Percentiles rank a stretch among this genome's conserved stretches.
Evolutionary conservation across 2,113 vertebrate species (phyloP).

Genomic region (Spilogale gracilis): DNA sequence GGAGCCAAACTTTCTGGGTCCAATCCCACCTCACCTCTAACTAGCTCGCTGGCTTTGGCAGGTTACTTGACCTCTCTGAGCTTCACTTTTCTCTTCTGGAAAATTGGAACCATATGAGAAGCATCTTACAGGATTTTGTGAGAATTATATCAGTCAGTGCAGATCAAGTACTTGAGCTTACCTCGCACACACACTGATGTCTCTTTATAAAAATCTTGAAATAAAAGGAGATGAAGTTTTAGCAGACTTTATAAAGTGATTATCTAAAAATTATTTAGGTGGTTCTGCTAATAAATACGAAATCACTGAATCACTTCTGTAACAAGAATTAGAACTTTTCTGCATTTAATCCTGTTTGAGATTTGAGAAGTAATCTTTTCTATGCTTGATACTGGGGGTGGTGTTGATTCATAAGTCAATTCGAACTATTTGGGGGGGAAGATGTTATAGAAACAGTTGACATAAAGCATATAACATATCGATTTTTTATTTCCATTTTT

Average conservation of each 20-base stretch:
- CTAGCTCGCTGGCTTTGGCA: background rate
- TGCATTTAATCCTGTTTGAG: conserved; percentile 38
- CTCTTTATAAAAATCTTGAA: conserved; percentile 42
- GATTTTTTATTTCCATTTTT: conserved; percentile 21
- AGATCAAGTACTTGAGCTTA: background rate
- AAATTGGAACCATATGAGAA: background rate
- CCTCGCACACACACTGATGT: background rate
- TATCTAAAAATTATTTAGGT: background rate
- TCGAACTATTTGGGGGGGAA: conserved; percentile 35
- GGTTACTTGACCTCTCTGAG: background rate
- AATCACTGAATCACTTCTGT: background rate
- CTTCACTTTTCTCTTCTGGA: background rate
- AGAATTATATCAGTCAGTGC: conserved; percentile 30
- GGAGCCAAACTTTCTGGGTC: background rate
- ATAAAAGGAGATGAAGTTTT: conserved; percentile 44
- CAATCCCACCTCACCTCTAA: background rate
- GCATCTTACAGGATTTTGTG: background rate
- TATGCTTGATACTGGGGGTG: background rate
- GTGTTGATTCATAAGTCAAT: conserved; percentile 40
- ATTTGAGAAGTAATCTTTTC: conserved; percentile 35
- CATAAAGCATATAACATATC: background rate
- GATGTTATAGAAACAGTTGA: background rate
- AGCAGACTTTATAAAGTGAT: background rate
- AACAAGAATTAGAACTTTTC: background rate
- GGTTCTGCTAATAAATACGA: conserved; percentile 30